phyloP scores from a whole-genome alignment of 1,140 invertebrate genomes.

The Dendroctonus valens region DNA sequence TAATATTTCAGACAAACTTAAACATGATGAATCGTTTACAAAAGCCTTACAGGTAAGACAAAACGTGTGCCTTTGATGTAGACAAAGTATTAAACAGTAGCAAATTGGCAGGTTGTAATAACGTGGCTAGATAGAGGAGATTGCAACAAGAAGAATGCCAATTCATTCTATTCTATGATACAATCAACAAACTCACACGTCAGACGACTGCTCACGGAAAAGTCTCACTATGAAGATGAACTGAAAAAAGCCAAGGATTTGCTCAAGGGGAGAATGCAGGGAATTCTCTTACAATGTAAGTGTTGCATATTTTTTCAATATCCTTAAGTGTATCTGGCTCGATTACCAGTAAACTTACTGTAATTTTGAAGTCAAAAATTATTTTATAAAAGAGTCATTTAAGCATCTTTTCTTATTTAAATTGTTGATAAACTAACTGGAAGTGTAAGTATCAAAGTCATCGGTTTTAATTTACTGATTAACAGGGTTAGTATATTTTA shows the following conservation, averaged over 20 bases:
- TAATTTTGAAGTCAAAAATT: too few species aligned
- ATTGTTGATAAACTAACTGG: too few species aligned
- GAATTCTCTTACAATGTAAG: slow-evolving; percentile 83
- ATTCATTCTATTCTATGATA: slow-evolving; percentile 91
- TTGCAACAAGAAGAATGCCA: slow-evolving; percentile 84
- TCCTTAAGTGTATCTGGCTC: too few species aligned
- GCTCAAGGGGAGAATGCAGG: slow-evolving; percentile 76
- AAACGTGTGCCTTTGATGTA: slow-evolving; percentile 11
- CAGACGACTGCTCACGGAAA: slow-evolving; percentile 78
- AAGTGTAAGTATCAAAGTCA: too few species aligned
- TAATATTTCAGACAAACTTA: slow-evolving; percentile 78
- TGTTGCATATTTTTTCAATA: slow-evolving; percentile 42
- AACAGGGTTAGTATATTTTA: too few species aligned
- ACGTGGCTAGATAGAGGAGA: slow-evolving; percentile 91
- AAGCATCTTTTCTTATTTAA: too few species aligned
- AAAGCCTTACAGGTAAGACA: slow-evolving; percentile 66
- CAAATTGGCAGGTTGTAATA: slow-evolving; percentile 66
- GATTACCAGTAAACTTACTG: too few species aligned
- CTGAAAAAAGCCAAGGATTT: slow-evolving; percentile 75
- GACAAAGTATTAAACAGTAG: slow-evolving; percentile 7
- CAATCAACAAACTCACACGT: slow-evolving; percentile 91
- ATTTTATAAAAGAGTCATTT: too few species aligned
- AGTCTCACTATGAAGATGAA: slow-evolving; percentile 82
- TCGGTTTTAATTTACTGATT: too few species aligned
- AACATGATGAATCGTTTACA: slow-evolving; percentile 74